Conservation (phyloP, 2,888 invertebrate genomes). For the Zele albiditarsus region DNA sequence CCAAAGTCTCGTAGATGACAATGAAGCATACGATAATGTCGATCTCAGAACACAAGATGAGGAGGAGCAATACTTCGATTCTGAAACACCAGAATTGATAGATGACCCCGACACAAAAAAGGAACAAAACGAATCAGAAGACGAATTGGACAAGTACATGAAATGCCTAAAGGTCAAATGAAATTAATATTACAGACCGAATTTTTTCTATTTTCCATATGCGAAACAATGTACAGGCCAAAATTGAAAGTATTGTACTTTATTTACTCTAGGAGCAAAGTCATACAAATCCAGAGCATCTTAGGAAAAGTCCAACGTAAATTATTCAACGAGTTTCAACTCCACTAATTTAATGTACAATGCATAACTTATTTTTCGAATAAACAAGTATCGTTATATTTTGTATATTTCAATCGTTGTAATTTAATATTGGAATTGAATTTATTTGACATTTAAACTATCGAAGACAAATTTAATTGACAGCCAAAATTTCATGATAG, state of each 20-base stretch:
- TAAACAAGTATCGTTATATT: neutral
- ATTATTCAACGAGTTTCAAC: neutral
- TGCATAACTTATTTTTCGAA: neutral
- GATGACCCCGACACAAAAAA: slow-evolving; percentile 52
- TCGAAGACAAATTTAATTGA: too few species aligned
- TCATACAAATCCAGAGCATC: slow-evolving; percentile 3
- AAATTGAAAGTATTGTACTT: slow-evolving; percentile 20
- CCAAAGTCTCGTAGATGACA: slow-evolving; percentile 81
- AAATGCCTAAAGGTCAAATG: slow-evolving; percentile 69
- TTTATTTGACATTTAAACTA: too few species aligned
- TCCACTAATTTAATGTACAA: neutral
- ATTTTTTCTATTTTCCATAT: slow-evolving; percentile 4
- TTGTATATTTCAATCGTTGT: too few species aligned
- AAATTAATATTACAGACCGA: slow-evolving; percentile 49
- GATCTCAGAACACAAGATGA: slow-evolving; percentile 85
- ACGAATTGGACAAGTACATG: slow-evolving; percentile 86
- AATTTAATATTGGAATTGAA: too few species aligned
- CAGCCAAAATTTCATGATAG: too few species aligned
- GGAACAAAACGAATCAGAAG: slow-evolving; percentile 70
- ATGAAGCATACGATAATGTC: slow-evolving; percentile 85
- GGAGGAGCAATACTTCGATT: slow-evolving; percentile 94
- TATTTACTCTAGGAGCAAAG: slow-evolving; percentile 32
- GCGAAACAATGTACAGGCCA: neutral
- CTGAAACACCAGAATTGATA: slow-evolving; percentile 79
- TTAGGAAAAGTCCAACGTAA: slow-evolving; percentile 6